These are phyloP conservation scores for Peromyscus maniculatus DNA, from an alignment of 2,113 vertebrate species.

Conservation along the genomic window DNA sequence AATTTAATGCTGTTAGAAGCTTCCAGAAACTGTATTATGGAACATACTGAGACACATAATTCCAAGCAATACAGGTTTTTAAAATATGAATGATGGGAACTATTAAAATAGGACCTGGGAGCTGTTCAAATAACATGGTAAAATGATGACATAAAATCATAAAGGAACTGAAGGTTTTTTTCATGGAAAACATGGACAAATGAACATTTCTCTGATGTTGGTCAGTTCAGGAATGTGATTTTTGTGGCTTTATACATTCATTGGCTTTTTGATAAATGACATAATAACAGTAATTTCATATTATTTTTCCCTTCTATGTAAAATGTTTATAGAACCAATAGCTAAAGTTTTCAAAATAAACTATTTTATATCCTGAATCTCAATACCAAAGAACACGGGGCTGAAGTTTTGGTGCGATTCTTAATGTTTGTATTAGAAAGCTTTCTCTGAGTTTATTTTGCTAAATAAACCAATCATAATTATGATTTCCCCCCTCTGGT, in stretches of 20 bases:
- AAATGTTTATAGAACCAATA: slow-evolving; percentile 51
- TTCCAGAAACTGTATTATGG: slow-evolving; percentile 41
- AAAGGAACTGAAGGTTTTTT: slow-evolving; percentile 18
- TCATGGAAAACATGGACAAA: neutral
- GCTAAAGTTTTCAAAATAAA: slow-evolving; percentile 65
- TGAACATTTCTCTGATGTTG: neutral
- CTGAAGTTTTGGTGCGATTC: slow-evolving; percentile 60
- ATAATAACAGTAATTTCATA: slow-evolving; percentile 33
- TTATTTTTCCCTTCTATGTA: slow-evolving; percentile 48
- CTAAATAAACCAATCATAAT: slow-evolving; percentile 88
- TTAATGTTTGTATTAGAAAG: slow-evolving; percentile 80
- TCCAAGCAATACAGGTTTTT: neutral
- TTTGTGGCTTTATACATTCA: slow-evolving; percentile 8
- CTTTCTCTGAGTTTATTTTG: slow-evolving; percentile 84
- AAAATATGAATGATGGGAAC: neutral
- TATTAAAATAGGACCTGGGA: neutral
- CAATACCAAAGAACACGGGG: slow-evolving; percentile 77
- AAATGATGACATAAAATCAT: neutral
- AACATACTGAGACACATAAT: slow-evolving; percentile 26
- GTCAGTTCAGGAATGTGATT: neutral
- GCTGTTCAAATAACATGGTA: slow-evolving; percentile 16
- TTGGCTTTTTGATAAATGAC: slow-evolving; percentile 38
- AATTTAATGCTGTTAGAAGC: slow-evolving; percentile 67
- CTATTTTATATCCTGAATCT: slow-evolving; percentile 62
- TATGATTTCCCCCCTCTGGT: slow-evolving; percentile 54